phyloP scores from a whole-genome alignment of 2,888 invertebrate species.

The Polyommatus icarus region DNA sequence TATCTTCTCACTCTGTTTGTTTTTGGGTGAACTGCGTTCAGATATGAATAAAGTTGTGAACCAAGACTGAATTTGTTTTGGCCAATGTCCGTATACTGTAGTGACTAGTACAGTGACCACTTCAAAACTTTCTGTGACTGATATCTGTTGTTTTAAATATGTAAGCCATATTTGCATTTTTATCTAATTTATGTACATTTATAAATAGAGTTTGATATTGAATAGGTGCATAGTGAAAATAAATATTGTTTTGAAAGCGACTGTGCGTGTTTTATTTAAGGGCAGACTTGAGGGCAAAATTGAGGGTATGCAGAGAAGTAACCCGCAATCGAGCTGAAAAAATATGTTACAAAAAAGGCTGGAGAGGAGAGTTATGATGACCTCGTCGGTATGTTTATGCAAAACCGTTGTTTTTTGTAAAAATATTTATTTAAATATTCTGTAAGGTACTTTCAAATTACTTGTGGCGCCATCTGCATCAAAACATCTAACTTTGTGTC shows the following conservation, averaged over 20 bases:
- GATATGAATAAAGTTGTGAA: conserved; percentile 20
- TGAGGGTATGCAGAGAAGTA: too few species aligned
- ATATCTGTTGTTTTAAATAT: conserved; percentile 20
- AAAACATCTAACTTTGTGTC: too few species aligned
- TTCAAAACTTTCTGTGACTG: conserved; percentile 23
- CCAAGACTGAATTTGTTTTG: conserved; percentile 19
- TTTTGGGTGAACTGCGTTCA: not conserved
- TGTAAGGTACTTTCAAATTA: too few species aligned
- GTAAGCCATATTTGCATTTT: conserved; percentile 37
- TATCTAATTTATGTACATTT: conserved; percentile 45
- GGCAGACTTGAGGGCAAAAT: too few species aligned
- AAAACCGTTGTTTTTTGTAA: too few species aligned
- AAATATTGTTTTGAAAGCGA: conserved; percentile 33
- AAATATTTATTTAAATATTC: too few species aligned
- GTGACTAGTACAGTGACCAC: not conserved
- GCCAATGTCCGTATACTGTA: not conserved
- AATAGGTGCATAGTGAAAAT: conserved; percentile 42
- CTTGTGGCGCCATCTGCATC: too few species aligned
- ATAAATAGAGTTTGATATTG: conserved; percentile 43
- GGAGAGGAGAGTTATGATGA: too few species aligned
- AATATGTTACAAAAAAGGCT: too few species aligned
- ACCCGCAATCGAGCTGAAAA: too few species aligned
- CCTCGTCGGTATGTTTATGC: too few species aligned
- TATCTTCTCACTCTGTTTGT: not conserved
- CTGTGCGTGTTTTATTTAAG: not conserved